Percentiles rank a stretch among this genome's conserved stretches.
phyloP scores from a whole-genome alignment of 2,113 vertebrate genomes.

The Cygnus buccinator region DNA sequence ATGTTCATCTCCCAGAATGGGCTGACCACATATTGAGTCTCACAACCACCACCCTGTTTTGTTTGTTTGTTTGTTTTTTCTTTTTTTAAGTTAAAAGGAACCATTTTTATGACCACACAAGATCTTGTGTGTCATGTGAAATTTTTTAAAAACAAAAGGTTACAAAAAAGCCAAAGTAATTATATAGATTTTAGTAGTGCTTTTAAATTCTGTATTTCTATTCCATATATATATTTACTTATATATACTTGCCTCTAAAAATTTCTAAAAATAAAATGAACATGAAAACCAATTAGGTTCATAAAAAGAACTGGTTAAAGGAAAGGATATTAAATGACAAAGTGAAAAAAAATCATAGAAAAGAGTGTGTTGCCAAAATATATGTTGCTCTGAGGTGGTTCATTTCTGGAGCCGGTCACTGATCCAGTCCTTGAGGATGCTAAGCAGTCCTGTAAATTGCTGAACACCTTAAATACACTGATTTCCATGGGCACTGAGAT shows the following conservation, averaged over 20 bases:
- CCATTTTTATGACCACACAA: conserved; percentile 73
- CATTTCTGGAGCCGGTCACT: neutral
- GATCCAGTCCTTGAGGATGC: neutral
- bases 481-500: neutral
- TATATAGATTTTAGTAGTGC: conserved; percentile 73
- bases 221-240: conserved; percentile 67
- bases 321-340: conserved; percentile 46
- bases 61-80: neutral
- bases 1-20: neutral
- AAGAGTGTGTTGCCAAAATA: neutral
- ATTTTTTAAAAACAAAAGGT: conserved; percentile 62
- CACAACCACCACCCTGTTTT: neutral
- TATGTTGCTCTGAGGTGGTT: conserved; percentile 33
- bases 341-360: conserved; percentile 12
- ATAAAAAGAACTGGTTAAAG: conserved; percentile 57
- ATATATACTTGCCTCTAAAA: conserved; percentile 97
- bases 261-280: conserved; percentile 97
- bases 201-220: conserved; percentile 65
- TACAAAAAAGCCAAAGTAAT: conserved; percentile 60
- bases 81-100: neutral
- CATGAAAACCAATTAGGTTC: conserved; percentile 83
- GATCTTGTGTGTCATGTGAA: conserved; percentile 33
- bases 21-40: neutral
- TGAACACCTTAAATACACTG: neutral
- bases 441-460: neutral